Conservation (phyloP, 2,888 invertebrate genomes). For the Lottia scabra region DNA sequence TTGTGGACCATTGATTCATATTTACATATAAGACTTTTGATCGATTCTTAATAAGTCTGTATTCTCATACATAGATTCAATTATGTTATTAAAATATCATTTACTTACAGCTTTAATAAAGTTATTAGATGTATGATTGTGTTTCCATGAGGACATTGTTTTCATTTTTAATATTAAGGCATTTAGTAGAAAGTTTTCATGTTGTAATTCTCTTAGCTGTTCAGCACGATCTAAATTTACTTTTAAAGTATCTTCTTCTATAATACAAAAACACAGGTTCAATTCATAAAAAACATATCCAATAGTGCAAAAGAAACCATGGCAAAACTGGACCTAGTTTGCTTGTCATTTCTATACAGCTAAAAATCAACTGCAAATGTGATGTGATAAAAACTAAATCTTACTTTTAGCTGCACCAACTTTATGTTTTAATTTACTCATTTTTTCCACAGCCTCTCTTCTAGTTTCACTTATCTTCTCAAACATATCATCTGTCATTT, state of each 20-base stretch:
- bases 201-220: constrained; percentile 52
- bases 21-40: too few species aligned
- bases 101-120: constrained; percentile 51
- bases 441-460: constrained; percentile 53
- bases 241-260: constrained; percentile 27
- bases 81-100: too few species aligned
- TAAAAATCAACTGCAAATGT: too few species aligned
- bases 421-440: constrained; percentile 56
- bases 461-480: constrained; percentile 59
- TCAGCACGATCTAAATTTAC: constrained; percentile 43
- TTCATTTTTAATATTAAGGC: constrained; percentile 63
- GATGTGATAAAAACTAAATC: not conserved
- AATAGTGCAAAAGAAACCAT: too few species aligned
- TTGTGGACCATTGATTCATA: too few species aligned
- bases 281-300: too few species aligned
- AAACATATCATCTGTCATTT: constrained; percentile 54
- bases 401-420: constrained; percentile 46
- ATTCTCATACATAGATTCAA: too few species aligned
- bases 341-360: too few species aligned
- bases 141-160: constrained; percentile 62
- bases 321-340: too few species aligned
- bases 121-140: constrained; percentile 53
- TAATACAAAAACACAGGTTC: too few species aligned
- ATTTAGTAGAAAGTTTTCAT: constrained; percentile 62
- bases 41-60: too few species aligned